Percentiles rank a stretch among this genome's conserved stretches.
phyloP scores from a whole-genome alignment of 2,113 vertebrate species.

The Notothenia coriiceps region DNA sequence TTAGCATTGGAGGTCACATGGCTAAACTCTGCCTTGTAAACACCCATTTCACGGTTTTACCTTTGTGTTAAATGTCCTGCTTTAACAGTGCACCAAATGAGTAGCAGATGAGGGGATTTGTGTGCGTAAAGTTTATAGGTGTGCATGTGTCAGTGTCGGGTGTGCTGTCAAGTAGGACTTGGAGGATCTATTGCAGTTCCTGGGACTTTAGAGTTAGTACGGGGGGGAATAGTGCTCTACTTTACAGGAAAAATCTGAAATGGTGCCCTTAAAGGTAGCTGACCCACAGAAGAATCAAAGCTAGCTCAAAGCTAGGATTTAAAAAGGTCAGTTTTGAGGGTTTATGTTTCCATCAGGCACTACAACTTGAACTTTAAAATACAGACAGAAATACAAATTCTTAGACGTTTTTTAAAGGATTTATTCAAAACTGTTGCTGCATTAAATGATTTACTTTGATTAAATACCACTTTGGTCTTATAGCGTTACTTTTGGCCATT shows the following conservation, averaged over 20 bases:
- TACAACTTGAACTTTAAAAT: neutral
- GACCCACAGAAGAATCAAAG: conserved; percentile 28
- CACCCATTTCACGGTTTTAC: conserved; percentile 58
- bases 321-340: neutral
- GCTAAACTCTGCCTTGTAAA: conserved; percentile 74
- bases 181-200: conserved; percentile 62
- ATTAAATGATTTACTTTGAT: neutral
- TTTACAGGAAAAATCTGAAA: conserved; percentile 64
- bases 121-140: conserved; percentile 55
- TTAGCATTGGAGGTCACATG: conserved; percentile 65
- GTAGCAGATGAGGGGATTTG: conserved; percentile 76
- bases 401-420: neutral
- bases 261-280: conserved; percentile 37
- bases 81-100: conserved; percentile 66
- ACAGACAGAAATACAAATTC: neutral
- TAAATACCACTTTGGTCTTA: neutral
- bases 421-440: neutral
- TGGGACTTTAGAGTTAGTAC: conserved; percentile 46
- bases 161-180: conserved; percentile 52
- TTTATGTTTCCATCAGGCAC: neutral
- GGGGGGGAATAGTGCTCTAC: conserved; percentile 22
- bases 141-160: conserved; percentile 62
- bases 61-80: conserved; percentile 69
- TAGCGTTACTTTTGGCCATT: neutral
- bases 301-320: neutral